Base-by-base conservation (phyloP, 2,797 vertebrate genomes). In the Neoniphon sammara region DNA sequence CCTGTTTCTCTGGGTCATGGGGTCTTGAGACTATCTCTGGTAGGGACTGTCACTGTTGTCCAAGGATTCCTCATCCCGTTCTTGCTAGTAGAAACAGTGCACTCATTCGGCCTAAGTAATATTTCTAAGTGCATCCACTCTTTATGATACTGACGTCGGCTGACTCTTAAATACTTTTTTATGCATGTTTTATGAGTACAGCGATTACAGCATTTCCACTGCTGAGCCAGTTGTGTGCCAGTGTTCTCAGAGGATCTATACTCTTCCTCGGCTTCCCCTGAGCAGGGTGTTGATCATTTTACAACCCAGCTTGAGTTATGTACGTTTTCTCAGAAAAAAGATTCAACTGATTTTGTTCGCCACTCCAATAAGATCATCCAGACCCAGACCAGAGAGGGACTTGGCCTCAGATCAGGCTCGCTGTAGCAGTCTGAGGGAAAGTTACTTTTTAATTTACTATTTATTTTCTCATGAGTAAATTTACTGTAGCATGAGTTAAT, bases 161-260 rank as follows among this genome's bases (percentile, higher is more conserved):
- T 75, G 88, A 92, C 82, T 91, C 89, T 87, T 89, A 89, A 87
- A 92, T 87, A 88, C 85, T 77, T 65, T 82, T 86, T 84, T 76
- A 86, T 88, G 81, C 80, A 84, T 85, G 85, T 92, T 93, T 94
- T 86, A 89, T 91, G 89, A 91, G 86, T 73, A 78, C 88, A 82
- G 80, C 67, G 81, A 86, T 90, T 88, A 75, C 81, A 79, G 82
- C 88, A 69, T 80, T 88, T 91, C 85, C 81, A 78, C 86, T 88
- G 88, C 86, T 82, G 70, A 90, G 87, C 68, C 81, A 64, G 80
- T 81, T 78, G 67, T 83, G 77, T 87, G 81, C 79, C 61, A 70
- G 72, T 81, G 76, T 82, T 89, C 89, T 89, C 82, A 71, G 69
- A 83, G 74, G 77, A 91, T 49, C 74, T 58, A 53, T 54, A 17